A percentile compares a stretch with the other conserved stretches of the same genome.
Conservation (phyloP, 1,140 invertebrate genomes). For the Drosophila leontia region DNA sequence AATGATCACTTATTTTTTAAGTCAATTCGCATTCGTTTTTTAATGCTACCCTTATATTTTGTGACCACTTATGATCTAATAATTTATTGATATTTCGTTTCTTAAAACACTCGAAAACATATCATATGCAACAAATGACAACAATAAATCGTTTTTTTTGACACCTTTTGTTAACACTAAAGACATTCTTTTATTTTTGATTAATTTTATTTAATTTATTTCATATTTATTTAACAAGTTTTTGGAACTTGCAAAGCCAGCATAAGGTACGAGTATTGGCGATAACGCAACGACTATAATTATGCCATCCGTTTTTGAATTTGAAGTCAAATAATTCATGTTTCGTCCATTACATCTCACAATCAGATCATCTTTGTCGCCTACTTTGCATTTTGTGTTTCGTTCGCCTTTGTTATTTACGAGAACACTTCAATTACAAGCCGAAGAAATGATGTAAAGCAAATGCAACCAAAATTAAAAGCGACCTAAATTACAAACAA, state of each 20-base stretch:
- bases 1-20: conserved; percentile 51
- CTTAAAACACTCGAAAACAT: conserved; percentile 52
- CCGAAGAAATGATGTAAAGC: conserved; percentile 48
- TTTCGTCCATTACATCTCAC: conserved; percentile 12
- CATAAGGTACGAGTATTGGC: conserved; percentile 27
- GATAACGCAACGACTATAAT: conserved; percentile 15
- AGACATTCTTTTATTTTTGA: conserved; percentile 16
- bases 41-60: conserved; percentile 39
- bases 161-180: conserved; percentile 63
- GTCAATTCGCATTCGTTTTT: conserved; percentile 16
- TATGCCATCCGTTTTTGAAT: conserved; percentile 4
- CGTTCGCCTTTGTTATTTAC: conserved; percentile 29
- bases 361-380: conserved; percentile 28
- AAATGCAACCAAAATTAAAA: conserved; percentile 62
- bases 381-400: conserved; percentile 18
- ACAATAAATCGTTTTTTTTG: conserved; percentile 68
- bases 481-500: conserved; percentile 73
- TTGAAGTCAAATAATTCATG: not conserved
- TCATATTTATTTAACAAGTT: not conserved
- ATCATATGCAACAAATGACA: conserved; percentile 59
- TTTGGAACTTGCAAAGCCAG: conserved; percentile 3
- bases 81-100: conserved; percentile 60
- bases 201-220: not conserved
- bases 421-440: conserved; percentile 42
- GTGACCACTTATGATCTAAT: conserved; percentile 57